These are phyloP conservation scores for Nebria brevicollis DNA, from an alignment of 2,888 invertebrate genomes.

Conservation along the genomic window DNA sequence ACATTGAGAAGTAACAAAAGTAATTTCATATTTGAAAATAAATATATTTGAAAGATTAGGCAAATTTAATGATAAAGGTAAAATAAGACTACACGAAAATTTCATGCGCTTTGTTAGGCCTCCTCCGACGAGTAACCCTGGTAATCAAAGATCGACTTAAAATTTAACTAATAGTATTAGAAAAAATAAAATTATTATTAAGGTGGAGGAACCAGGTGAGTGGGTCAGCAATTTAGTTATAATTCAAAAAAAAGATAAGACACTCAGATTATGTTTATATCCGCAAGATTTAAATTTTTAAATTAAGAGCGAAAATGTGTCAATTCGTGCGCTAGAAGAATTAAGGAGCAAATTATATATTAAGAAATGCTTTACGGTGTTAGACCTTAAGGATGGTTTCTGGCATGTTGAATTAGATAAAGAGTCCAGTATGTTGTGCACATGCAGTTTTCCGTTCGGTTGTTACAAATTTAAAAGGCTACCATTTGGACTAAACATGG, in stretches of 20 bases:
- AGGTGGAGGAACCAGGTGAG: too few species aligned
- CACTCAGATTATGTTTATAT: too few species aligned
- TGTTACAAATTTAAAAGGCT: constrained; percentile 16
- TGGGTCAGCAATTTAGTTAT: too few species aligned
- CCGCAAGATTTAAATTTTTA: background rate
- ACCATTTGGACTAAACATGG: constrained; percentile 11
- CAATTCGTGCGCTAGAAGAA: constrained; percentile 12
- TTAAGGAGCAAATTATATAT: background rate
- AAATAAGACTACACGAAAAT: background rate
- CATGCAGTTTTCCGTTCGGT: constrained; percentile 7
- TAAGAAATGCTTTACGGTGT: constrained; percentile 4
- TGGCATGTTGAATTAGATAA: constrained; percentile 5
- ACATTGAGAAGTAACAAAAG: background rate
- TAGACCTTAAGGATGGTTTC: constrained; percentile 24
- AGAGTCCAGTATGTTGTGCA: constrained; percentile 16
- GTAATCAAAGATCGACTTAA: background rate
- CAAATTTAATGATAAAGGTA: background rate
- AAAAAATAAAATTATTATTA: too few species aligned
- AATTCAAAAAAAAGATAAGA: too few species aligned
- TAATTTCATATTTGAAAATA: background rate
- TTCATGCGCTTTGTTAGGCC: background rate
- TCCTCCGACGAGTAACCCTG: too few species aligned
- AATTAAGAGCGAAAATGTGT: background rate
- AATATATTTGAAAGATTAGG: background rate
- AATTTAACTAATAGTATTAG: background rate